A percentile compares a stretch with the other conserved stretches of the same genome.
phyloP scores from a whole-genome alignment of 2,113 vertebrate genomes.

The Nematolebias whitei region DNA sequence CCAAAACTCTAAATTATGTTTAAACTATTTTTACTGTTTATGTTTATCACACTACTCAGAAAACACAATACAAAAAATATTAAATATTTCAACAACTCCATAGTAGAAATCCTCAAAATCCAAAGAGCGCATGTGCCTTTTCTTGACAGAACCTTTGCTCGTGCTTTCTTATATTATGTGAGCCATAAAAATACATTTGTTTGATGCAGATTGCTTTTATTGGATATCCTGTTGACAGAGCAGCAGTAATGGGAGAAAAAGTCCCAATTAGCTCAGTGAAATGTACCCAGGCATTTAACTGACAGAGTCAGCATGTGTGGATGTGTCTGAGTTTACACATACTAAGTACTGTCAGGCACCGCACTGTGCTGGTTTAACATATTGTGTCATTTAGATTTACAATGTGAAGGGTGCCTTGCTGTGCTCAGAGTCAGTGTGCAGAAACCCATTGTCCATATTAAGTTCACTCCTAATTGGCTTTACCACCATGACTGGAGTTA shows the following conservation, averaged over 20 bases:
- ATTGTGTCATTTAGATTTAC: slow-evolving; percentile 59
- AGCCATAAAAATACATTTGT: slow-evolving; percentile 3
- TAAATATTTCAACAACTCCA: slow-evolving; percentile 16
- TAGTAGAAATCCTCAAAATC: neutral
- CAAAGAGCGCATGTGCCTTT: neutral
- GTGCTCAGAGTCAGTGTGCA: slow-evolving; percentile 33
- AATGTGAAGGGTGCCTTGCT: slow-evolving; percentile 49
- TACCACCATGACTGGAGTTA: slow-evolving; percentile 39
- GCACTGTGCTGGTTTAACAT: slow-evolving; percentile 48
- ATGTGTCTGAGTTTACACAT: slow-evolving; percentile 40
- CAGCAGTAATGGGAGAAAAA: slow-evolving; percentile 11
- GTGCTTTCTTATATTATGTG: neutral
- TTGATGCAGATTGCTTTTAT: slow-evolving; percentile 2
- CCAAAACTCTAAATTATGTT: slow-evolving; percentile 49
- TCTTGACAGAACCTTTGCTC: slow-evolving; percentile 4
- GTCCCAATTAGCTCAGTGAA: slow-evolving; percentile 37
- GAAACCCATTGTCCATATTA: slow-evolving; percentile 30
- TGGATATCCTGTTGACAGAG: slow-evolving; percentile 16
- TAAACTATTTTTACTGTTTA: slow-evolving; percentile 51
- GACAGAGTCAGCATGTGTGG: slow-evolving; percentile 32
- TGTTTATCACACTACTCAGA: slow-evolving; percentile 53
- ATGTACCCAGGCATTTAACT: slow-evolving; percentile 24
- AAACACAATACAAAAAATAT: neutral
- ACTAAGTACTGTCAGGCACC: slow-evolving; percentile 45
- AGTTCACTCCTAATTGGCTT: slow-evolving; percentile 53